Conservation (phyloP, 2,113 vertebrate genomes). For the Leptosomus discolor region DNA sequence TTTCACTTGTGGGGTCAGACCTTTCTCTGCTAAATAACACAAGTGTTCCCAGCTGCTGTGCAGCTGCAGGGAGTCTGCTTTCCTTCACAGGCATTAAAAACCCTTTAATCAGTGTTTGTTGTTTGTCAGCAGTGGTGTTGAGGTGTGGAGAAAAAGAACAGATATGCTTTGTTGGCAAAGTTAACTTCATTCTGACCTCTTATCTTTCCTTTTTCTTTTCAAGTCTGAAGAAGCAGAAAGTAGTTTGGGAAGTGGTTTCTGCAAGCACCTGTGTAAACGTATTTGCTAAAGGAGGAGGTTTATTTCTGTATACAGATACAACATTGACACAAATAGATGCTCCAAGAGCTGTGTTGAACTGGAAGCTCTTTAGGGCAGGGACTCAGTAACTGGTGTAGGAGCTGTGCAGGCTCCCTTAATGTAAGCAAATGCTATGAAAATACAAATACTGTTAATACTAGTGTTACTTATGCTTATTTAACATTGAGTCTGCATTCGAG, state of each 20-base stretch:
- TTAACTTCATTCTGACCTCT: slow-evolving; percentile 70
- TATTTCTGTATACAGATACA: slow-evolving; percentile 1
- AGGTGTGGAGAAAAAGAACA: slow-evolving; percentile 78
- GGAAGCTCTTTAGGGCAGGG: background rate
- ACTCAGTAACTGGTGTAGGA: background rate
- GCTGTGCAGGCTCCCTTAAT: background rate
- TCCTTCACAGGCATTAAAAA: slow-evolving; percentile 74
- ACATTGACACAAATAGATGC: slow-evolving; percentile 42
- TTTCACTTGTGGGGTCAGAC: slow-evolving; percentile 71
- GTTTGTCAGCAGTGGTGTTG: slow-evolving; percentile 71
- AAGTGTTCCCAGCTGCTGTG: slow-evolving; percentile 76
- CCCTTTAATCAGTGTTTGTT: slow-evolving; percentile 72
- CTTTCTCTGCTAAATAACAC: slow-evolving; percentile 72
- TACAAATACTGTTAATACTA: background rate
- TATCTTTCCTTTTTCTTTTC: slow-evolving; percentile 74
- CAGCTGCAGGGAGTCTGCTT: slow-evolving; percentile 78
- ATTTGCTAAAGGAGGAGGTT: slow-evolving; percentile 53
- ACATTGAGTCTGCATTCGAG: background rate
- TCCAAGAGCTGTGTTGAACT: background rate
- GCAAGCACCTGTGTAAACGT: slow-evolving; percentile 78
- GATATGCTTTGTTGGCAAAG: slow-evolving; percentile 29
- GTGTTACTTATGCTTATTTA: background rate
- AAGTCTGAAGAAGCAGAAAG: slow-evolving; percentile 55
- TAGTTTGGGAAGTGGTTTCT: slow-evolving; percentile 48
- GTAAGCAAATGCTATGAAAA: background rate